phyloP scores from a whole-genome alignment of 1,140 invertebrate genomes.

The Oedothorax gibbosus region DNA sequence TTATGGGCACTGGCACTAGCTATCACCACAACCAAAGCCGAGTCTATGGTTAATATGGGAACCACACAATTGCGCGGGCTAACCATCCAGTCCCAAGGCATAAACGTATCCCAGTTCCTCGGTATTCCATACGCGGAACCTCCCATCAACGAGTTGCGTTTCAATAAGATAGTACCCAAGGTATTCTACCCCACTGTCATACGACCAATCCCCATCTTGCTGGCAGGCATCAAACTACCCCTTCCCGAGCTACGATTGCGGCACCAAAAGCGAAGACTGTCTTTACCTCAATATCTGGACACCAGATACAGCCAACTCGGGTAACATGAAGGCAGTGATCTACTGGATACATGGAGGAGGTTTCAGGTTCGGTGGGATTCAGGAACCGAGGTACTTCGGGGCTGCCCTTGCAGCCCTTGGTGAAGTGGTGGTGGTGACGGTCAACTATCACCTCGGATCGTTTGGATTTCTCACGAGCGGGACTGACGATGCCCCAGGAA shows the following conservation, averaged over 20 bases:
- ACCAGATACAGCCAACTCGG: conserved; percentile 49
- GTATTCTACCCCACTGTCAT: neutral
- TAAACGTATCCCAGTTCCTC: conserved; percentile 78
- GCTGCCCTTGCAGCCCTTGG: conserved; percentile 84
- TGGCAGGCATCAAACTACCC: conserved; percentile 81
- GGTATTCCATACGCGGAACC: conserved; percentile 80
- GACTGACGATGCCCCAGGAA: conserved; percentile 68
- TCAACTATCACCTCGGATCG: conserved; percentile 72
- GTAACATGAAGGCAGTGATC: conserved; percentile 31
- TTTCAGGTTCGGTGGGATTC: conserved; percentile 35
- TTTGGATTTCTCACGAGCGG: conserved; percentile 65
- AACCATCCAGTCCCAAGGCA: neutral
- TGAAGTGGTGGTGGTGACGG: conserved; percentile 72
- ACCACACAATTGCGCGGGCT: no score
- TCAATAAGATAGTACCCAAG: conserved; percentile 67
- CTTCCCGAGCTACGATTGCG: conserved; percentile 76
- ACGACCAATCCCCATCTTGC: conserved; percentile 1
- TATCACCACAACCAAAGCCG: no score
- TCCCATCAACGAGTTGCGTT: conserved; percentile 75
- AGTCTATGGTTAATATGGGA: neutral
- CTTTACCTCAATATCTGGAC: conserved; percentile 69
- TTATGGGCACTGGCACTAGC: no score
- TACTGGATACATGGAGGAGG: conserved; percentile 60
- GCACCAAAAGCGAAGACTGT: conserved; percentile 66
- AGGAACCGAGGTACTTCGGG: conserved; percentile 71